A percentile compares a stretch with the other conserved stretches of the same genome.
Evolutionary conservation across 2,888 invertebrate species (phyloP).

Genomic region (Acleris laterana): DNA sequence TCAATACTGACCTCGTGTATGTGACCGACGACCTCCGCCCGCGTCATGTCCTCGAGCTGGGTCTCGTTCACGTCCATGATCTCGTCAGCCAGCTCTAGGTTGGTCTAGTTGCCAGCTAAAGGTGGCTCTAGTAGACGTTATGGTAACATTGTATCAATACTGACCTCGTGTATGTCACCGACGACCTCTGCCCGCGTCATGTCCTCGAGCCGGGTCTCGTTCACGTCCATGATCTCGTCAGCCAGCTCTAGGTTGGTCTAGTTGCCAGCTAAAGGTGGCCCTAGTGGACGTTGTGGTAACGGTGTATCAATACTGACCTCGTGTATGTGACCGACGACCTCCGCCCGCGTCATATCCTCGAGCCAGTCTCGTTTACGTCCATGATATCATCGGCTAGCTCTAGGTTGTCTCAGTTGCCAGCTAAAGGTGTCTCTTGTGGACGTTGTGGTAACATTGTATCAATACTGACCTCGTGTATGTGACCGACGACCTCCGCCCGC

Average conservation of each 20-base stretch:
- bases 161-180: slow-evolving; percentile 97
- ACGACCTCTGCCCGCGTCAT: slow-evolving; percentile 96
- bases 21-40: slow-evolving; percentile 96
- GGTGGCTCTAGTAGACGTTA: slow-evolving; percentile 62
- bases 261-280: slow-evolving; percentile 88
- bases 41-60: slow-evolving; percentile 94
- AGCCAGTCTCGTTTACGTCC: too few species aligned
- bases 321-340: slow-evolving; percentile 97
- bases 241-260: slow-evolving; percentile 97
- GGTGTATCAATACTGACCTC: slow-evolving; percentile 94
- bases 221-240: slow-evolving; percentile 98
- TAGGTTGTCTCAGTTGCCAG: slow-evolving; percentile 94
- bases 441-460: too few species aligned
- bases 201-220: slow-evolving; percentile 95
- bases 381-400: slow-evolving; percentile 98
- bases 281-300: too few species aligned
- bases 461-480: slow-evolving; percentile 94
- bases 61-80: too few species aligned
- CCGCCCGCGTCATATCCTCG: slow-evolving; percentile 95
- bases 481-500: slow-evolving; percentile 95
- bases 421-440: slow-evolving; percentile 78
- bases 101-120: slow-evolving; percentile 93
- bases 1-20: slow-evolving; percentile 96
- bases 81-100: slow-evolving; percentile 97
- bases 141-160: slow-evolving; percentile 32